Conservation (phyloP, 1,140 invertebrate genomes). For the Drosophila varians region DNA sequence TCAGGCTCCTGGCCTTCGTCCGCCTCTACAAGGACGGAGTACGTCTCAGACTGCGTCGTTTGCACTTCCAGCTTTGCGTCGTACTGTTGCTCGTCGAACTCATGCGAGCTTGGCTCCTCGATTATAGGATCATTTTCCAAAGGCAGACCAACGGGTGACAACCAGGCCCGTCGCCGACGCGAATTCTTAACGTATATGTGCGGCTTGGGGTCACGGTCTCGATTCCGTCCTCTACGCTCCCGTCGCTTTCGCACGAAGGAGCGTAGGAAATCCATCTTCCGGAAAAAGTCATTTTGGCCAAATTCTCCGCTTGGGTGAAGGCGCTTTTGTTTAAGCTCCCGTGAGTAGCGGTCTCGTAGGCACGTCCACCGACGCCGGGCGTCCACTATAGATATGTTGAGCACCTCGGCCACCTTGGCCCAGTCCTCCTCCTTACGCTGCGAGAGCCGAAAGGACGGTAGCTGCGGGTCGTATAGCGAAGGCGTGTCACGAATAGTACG, state of each 20-base stretch:
- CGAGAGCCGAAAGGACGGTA: conserved; percentile 63
- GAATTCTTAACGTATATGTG: conserved; percentile 49
- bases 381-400: conserved; percentile 61
- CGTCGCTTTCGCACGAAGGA: conserved; percentile 70
- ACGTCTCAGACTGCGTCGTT: conserved; percentile 62
- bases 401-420: conserved; percentile 55
- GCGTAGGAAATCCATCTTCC: conserved; percentile 75
- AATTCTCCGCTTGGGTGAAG: conserved; percentile 68
- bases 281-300: conserved; percentile 71
- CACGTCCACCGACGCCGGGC: conserved; percentile 74
- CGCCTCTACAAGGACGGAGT: conserved; percentile 64
- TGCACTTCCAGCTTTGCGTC: conserved; percentile 58
- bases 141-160: conserved; percentile 10
- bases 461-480: conserved; percentile 63
- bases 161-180: neutral
- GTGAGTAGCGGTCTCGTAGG: conserved; percentile 68
- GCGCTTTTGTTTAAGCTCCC: conserved; percentile 70
- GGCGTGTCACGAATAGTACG: conserved; percentile 61
- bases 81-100: conserved; percentile 58
- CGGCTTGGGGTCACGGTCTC: neutral
- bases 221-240: conserved; percentile 54
- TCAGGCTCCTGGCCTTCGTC: conserved; percentile 52
- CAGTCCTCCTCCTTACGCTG: conserved; percentile 75
- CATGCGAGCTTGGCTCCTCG: conserved; percentile 51
- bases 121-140: conserved; percentile 34